Conservation (phyloP, 2,797 vertebrate species). For the Holocentrus rufus region DNA sequence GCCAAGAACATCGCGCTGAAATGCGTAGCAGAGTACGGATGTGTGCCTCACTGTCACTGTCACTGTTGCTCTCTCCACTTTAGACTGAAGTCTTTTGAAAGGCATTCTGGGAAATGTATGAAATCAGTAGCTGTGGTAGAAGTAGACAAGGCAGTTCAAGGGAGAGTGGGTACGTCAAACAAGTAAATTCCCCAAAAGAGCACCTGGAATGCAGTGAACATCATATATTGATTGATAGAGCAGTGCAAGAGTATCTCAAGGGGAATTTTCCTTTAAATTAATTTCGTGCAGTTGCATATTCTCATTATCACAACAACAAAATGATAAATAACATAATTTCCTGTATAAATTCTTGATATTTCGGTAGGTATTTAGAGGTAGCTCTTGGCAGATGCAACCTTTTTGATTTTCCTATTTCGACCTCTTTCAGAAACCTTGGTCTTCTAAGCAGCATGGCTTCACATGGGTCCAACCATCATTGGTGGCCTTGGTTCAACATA, state of each 20-base stretch:
- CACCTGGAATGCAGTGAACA: too few species aligned
- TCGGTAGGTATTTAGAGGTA: too few species aligned
- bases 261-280: too few species aligned
- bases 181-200: too few species aligned
- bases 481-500: conserved; percentile 74
- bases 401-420: background rate
- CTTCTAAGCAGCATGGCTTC: conserved; percentile 63
- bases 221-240: too few species aligned
- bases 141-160: too few species aligned
- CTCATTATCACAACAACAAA: background rate
- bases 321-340: background rate
- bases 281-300: background rate
- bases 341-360: background rate
- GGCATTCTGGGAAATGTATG: too few species aligned
- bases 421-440: conserved; percentile 75
- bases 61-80: background rate
- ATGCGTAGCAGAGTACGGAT: conserved; percentile 84
- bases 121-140: too few species aligned
- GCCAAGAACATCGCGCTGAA: conserved; percentile 90
- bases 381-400: background rate
- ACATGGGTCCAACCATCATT: conserved; percentile 51
- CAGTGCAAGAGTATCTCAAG: too few species aligned
- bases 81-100: too few species aligned
- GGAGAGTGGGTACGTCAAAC: too few species aligned
- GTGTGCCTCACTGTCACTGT: conserved; percentile 23